A percentile compares a stretch with the other conserved stretches of the same genome.
Conservation (phyloP, 2,888 invertebrate genomes). For the Phytoseiulus persimilis region DNA sequence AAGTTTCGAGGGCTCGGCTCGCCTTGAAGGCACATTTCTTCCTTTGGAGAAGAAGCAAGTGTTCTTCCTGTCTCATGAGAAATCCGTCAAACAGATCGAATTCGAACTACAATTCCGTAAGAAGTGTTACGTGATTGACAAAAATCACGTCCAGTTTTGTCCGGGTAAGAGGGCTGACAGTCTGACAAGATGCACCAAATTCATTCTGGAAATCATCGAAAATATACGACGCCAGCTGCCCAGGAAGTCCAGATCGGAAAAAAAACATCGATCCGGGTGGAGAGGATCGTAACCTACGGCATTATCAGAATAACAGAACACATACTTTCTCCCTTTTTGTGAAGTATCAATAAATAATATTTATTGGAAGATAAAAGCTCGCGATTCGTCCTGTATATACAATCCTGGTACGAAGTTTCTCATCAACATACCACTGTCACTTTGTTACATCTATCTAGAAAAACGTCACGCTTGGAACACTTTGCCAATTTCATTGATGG, state of each 20-base stretch:
- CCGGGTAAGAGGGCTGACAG: background rate
- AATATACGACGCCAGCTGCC: no score
- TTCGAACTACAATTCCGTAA: background rate
- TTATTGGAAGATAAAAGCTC: background rate
- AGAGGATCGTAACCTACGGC: no score
- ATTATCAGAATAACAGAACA: no score
- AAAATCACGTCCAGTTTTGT: background rate
- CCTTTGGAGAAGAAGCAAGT: background rate
- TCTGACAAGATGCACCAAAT: background rate
- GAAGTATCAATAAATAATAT: background rate
- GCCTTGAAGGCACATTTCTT: background rate
- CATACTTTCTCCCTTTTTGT: no score
- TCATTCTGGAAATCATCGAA: background rate
- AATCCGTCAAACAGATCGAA: background rate
- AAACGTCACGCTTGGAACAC: background rate
- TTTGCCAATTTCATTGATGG: background rate
- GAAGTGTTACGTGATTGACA: background rate
- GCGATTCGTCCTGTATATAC: background rate
- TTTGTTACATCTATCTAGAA: background rate
- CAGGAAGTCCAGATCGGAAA: no score
- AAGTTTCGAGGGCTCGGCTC: background rate
- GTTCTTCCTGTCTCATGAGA: background rate
- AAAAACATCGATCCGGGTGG: no score
- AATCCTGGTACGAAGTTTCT: background rate
- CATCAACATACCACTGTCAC: background rate